phyloP scores from a whole-genome alignment of 1,140 invertebrate species.

The Nebria ingens region DNA sequence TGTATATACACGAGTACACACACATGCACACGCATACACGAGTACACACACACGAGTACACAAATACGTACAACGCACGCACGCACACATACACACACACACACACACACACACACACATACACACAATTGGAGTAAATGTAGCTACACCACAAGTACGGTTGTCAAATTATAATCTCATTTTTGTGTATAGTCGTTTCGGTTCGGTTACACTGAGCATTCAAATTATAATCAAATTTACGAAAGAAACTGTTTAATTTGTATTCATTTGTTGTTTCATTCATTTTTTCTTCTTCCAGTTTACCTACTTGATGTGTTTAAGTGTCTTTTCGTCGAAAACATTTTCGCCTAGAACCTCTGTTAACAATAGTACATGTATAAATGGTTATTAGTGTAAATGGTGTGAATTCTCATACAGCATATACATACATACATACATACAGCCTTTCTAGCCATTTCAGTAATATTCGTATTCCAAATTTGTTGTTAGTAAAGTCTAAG shows the following conservation, averaged over 20 bases:
- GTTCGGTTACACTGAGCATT: background rate
- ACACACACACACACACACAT: no score
- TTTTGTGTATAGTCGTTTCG: background rate
- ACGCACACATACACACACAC: no score
- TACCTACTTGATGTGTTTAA: background rate
- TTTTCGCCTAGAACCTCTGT: background rate
- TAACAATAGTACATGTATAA: background rate
- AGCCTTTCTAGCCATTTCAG: no score
- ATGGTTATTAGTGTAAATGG: background rate
- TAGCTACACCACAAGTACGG: background rate
- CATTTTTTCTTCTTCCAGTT: no score
- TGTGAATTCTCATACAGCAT: background rate
- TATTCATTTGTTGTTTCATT: no score
- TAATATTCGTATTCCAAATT: no score
- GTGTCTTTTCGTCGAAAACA: background rate
- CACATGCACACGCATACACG: no score
- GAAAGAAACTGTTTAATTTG: background rate
- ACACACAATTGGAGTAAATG: background rate
- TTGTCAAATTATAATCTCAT: background rate
- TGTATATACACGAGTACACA: no score
- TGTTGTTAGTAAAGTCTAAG: no score
- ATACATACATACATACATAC: no score
- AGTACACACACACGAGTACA: no score
- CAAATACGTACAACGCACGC: no score
- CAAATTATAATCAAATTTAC: background rate